Evolutionary conservation across 2,888 invertebrate genomes (phyloP), one percentile per base, ranked within the genome.

Genomic region (Melipona beecheii): DNA sequence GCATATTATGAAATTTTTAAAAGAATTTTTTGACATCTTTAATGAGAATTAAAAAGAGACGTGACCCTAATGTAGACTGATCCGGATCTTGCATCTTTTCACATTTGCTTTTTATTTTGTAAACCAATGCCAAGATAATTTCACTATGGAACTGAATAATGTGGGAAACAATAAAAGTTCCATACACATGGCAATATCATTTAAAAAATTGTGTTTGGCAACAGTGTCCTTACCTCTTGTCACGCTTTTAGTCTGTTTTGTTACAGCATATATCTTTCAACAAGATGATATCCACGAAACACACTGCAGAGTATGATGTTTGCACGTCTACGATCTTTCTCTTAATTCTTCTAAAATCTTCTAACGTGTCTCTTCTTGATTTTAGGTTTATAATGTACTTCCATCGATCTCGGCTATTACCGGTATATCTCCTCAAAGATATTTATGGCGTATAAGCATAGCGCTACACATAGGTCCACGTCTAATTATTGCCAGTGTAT

Each of bases 371-470:
- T 66, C 17, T 49, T 36, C n/a, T 77, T 78, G 71, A 31, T 78
- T 93, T 95, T 94, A 98, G 98, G 98, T 98, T 78, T 98, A 98
- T 95, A 99, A 99, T 95, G 97, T 98, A 94, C 97, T 99, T 93
- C 98, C 99, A 92, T 98, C 98, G 91, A 98, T 98, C 95, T 98
- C 98, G 96, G 98, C 99, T 88, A 98, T 99, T 94, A 99, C 98
- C 85, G 98, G 98, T 74, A 97, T 98, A 90, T 97, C 98, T 93
- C 98, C 99, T 49, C 98, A 98, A 95, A 96, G 97, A 91, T 98
- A 99, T 95, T 95, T 98, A 91, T 99, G 99, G 98, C 96, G 98
- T 92, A 97, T 98, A 92, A 97, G 97, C 94, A 97, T 98, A 92
- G 98, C 98, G 87, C 96, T 98, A 92, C 98, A 98, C 93, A 96